Evolutionary conservation across 2,797 vertebrate species (phyloP).

Genomic region (Notoglanidium macrostoma): DNA sequence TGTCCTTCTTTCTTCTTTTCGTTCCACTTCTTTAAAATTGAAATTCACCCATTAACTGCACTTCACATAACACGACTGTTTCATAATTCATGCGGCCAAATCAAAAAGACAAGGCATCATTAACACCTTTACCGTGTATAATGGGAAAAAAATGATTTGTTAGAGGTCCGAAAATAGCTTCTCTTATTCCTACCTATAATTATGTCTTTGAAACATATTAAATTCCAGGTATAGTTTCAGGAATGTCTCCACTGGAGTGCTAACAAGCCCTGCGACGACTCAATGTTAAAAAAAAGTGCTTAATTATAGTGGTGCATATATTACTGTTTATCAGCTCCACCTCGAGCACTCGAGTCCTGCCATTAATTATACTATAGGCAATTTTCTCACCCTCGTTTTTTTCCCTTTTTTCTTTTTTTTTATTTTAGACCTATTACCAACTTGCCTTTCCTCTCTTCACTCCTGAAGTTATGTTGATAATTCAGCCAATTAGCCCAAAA

Average conservation of each 20-base stretch:
- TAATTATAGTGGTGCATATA: constrained; percentile 75
- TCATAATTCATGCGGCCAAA: constrained; percentile 78
- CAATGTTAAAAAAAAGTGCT: constrained; percentile 62
- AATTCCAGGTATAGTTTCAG: constrained; percentile 74
- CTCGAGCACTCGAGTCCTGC: constrained; percentile 49
- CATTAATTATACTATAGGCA: constrained; percentile 70
- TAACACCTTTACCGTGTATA: constrained; percentile 80
- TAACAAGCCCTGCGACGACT: constrained; percentile 72
- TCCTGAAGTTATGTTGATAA: constrained; percentile 61
- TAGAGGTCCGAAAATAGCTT: constrained; percentile 77
- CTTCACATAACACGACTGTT: constrained; percentile 74
- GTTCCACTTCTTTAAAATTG: constrained; percentile 59
- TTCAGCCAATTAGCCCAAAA: constrained; percentile 61
- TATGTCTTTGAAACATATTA: constrained; percentile 79
- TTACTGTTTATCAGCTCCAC: constrained; percentile 67
- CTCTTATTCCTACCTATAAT: constrained; percentile 75
- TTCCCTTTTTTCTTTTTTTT: not conserved
- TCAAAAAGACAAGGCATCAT: constrained; percentile 78
- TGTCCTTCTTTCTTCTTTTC: constrained; percentile 36
- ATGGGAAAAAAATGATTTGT: constrained; percentile 79
- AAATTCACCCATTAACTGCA: constrained; percentile 71
- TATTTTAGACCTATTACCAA: constrained; percentile 66
- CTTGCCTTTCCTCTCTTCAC: constrained; percentile 69
- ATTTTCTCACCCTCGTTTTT: constrained; percentile 51
- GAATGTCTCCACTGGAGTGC: constrained; percentile 66